Percentiles rank a stretch among this genome's conserved stretches.
These are phyloP conservation scores for Huso huso DNA, from an alignment of 2,797 vertebrate species.

Conservation along the genomic window DNA sequence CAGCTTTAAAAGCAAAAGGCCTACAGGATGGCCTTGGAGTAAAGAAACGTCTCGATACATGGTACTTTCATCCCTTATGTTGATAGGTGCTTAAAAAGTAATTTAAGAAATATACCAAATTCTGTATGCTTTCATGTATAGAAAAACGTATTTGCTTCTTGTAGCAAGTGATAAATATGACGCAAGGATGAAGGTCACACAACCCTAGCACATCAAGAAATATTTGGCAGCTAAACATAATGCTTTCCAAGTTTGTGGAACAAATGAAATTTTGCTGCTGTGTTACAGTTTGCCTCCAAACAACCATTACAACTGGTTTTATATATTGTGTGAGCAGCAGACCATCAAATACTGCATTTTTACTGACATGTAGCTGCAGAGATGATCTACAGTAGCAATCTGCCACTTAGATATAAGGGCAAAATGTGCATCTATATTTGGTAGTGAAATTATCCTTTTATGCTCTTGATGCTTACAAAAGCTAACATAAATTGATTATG, in stretches of 20 bases:
- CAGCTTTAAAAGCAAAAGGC: conserved; percentile 17
- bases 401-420: conserved; percentile 75
- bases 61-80: conserved; percentile 21
- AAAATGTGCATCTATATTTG: conserved; percentile 77
- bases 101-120: conserved; percentile 41
- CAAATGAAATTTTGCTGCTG: conserved; percentile 81
- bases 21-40: conserved; percentile 31
- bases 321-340: conserved; percentile 79
- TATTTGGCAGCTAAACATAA: conserved; percentile 77
- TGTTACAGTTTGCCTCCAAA: conserved; percentile 76
- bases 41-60: conserved; percentile 19
- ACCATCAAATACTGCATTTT: conserved; percentile 77
- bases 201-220: conserved; percentile 76
- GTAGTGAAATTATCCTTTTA: conserved; percentile 82
- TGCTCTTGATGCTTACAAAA: conserved; percentile 76
- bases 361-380: conserved; percentile 57
- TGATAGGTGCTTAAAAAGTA: conserved; percentile 46
- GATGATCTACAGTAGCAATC: conserved; percentile 78
- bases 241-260: conserved; percentile 83
- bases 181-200: conserved; percentile 74
- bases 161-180: conserved; percentile 79
- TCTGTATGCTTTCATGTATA: conserved; percentile 50
- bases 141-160: conserved; percentile 65
- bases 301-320: conserved; percentile 79
- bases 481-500: conserved; percentile 80